Evolutionary conservation across 2,888 invertebrate species (phyloP), one percentile per base, ranked within the genome.

Genomic region (Platycheirus rosarum): DNA sequence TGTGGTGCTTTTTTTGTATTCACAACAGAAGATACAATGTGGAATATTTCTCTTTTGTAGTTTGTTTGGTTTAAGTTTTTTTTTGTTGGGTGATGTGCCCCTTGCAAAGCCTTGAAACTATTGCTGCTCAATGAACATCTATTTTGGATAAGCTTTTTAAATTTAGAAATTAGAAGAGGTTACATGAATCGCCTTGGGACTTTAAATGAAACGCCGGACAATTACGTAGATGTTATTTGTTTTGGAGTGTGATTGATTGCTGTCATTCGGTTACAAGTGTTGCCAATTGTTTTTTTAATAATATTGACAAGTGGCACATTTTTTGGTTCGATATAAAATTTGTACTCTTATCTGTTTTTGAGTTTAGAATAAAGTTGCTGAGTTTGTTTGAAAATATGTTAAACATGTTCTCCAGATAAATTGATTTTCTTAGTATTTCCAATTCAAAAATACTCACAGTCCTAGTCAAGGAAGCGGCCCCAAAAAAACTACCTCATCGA

Each of bases 201-300:
- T 66, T 40, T 51, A 75, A 66, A 55, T 35, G 6, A 57, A 75
- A 84, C 69, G 80, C 76, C 82, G 84, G 69, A 84, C 84, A 85
- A 84, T 84, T 84, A 84, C 82, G 78, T 82, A 82, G 84, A 80
- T 80, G 84, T 82, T 76, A 75, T 84, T 55, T 26, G 23, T 32
- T 70, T 74, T 66, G 66, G 65, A 65, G 66, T 79, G 20, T 80
- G 65, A 75, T 48, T 70, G 63, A 40, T 77, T 53, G 68, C 66
- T 77, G 71, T 68, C 55, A 79, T 78, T n/a, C n/a, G 55, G 20
- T 57, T 73, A 49, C 57, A 42, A 48, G 74, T 84, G 53, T 14
- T 75, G 42, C 60, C 42, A 11, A 18, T 49, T 23, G 11, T 13
- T 23, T 40, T 40, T 40, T 40, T 40, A 5, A 4, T 40, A 2